These are phyloP conservation scores for Drosophila nr. fundita DNA, from an alignment of 2,888 invertebrate species.

Conservation along the genomic window DNA sequence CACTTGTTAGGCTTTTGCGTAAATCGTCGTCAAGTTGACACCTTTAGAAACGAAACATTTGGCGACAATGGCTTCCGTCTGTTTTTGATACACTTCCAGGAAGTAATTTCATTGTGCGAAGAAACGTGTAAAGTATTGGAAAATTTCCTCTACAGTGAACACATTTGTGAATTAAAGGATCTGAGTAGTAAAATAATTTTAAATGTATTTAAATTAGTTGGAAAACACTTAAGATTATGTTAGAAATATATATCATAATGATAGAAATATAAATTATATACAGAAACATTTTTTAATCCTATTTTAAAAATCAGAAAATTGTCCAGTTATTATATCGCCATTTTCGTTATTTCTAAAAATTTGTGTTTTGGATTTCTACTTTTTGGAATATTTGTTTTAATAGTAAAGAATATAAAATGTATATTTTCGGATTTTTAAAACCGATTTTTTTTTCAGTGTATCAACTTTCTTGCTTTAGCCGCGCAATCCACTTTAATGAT, in stretches of 20 bases:
- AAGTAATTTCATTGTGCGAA: neutral
- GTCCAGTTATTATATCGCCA: neutral
- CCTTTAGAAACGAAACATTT: conserved; percentile 2
- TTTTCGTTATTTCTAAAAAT: neutral
- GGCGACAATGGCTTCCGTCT: neutral
- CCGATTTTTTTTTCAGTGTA: neutral
- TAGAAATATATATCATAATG: too few species aligned
- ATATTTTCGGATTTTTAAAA: neutral
- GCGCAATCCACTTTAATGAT: conserved; percentile 61
- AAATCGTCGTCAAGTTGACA: conserved; percentile 31
- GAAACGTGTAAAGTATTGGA: neutral
- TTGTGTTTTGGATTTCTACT: neutral
- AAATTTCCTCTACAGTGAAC: neutral
- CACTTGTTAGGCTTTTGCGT: conserved; percentile 19
- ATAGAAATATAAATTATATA: too few species aligned
- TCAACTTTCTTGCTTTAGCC: conserved; percentile 8
- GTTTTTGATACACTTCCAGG: neutral
- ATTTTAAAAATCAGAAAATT: neutral
- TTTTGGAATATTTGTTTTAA: neutral
- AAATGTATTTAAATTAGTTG: too few species aligned
- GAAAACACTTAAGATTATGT: too few species aligned
- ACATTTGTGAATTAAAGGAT: neutral
- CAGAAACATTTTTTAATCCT: too few species aligned
- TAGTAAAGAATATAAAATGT: neutral
- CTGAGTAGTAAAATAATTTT: neutral